Evolutionary conservation across 2,113 vertebrate genomes (phyloP).

Genomic region (Halichoeres trimaculatus): DNA sequence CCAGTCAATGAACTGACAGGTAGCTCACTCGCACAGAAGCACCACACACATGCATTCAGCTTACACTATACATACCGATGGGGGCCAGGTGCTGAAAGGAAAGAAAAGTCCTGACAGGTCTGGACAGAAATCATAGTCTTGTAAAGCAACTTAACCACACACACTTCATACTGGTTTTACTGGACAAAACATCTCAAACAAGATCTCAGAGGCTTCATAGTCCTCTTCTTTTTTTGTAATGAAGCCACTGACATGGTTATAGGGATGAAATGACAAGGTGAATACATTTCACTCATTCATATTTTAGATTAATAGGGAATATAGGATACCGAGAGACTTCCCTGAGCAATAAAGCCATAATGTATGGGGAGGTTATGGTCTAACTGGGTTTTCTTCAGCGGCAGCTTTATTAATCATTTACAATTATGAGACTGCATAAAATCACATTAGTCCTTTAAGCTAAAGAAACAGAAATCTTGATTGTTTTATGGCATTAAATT

Average conservation of each 20-base stretch:
- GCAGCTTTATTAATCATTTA: conserved; percentile 20
- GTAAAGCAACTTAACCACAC: conserved; percentile 58
- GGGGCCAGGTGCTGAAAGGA: conserved; percentile 74
- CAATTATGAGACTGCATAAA: not conserved
- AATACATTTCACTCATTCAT: conserved; percentile 15
- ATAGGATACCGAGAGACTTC: conserved; percentile 17
- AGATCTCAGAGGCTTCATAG: not conserved
- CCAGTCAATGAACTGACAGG: conserved; percentile 35
- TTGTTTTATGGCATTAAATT: not conserved
- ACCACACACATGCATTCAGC: conserved; percentile 33
- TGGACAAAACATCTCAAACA: conserved; percentile 30
- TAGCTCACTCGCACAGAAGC: conserved; percentile 14
- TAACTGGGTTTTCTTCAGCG: conserved; percentile 21
- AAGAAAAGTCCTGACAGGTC: conserved; percentile 69
- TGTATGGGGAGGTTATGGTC: conserved; percentile 14
- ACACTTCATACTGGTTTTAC: conserved; percentile 20
- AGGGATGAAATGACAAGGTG: conserved; percentile 13
- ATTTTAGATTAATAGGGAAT: conserved; percentile 27
- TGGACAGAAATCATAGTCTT: conserved; percentile 61
- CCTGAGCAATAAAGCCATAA: conserved; percentile 14
- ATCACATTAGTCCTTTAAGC: conserved; percentile 22
- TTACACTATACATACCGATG: conserved; percentile 67
- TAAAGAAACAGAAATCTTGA: not conserved
- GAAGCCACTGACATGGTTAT: not conserved
- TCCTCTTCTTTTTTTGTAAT: not conserved